Percentiles rank a stretch among this genome's conserved stretches.
These are phyloP conservation scores for Formicarius rufipectus DNA, from an alignment of 2,113 vertebrate species.

Conservation along the genomic window DNA sequence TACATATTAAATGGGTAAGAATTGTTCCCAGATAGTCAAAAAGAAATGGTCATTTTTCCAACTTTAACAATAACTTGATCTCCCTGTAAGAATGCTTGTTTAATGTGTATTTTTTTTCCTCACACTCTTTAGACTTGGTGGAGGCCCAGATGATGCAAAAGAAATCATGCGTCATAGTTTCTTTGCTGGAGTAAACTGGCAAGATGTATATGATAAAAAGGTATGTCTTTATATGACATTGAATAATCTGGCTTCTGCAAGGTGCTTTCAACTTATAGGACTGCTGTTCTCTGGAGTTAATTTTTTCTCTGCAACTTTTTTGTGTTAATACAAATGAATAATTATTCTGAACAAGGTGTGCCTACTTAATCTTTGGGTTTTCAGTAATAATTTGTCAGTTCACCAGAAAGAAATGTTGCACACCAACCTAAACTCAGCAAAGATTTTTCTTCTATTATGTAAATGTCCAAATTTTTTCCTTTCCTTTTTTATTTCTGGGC, in stretches of 20 bases:
- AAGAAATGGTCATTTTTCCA: background rate
- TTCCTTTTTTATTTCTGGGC: background rate
- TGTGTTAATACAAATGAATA: background rate
- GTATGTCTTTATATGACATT: slow-evolving; percentile 67
- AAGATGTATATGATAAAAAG: slow-evolving; percentile 98
- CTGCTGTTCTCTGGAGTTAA: background rate
- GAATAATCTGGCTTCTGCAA: background rate
- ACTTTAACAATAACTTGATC: background rate
- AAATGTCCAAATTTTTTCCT: background rate
- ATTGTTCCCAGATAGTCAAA: background rate
- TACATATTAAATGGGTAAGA: background rate
- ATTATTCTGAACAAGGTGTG: background rate
- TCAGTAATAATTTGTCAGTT: background rate
- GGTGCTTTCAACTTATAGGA: background rate
- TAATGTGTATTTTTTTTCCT: background rate
- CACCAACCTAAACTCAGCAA: background rate
- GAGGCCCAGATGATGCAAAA: slow-evolving; percentile 95
- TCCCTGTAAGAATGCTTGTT: background rate
- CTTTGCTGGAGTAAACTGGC: slow-evolving; percentile 94
- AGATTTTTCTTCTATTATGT: background rate
- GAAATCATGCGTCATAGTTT: slow-evolving; percentile 98
- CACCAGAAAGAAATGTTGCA: background rate
- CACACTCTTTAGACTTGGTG: slow-evolving; percentile 83
- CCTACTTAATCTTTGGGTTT: background rate
- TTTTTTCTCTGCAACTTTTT: background rate